A percentile compares a stretch with the other conserved stretches of the same genome.
Conservation (phyloP, 2,113 vertebrate genomes). For the Cyanoderma ruficeps region DNA sequence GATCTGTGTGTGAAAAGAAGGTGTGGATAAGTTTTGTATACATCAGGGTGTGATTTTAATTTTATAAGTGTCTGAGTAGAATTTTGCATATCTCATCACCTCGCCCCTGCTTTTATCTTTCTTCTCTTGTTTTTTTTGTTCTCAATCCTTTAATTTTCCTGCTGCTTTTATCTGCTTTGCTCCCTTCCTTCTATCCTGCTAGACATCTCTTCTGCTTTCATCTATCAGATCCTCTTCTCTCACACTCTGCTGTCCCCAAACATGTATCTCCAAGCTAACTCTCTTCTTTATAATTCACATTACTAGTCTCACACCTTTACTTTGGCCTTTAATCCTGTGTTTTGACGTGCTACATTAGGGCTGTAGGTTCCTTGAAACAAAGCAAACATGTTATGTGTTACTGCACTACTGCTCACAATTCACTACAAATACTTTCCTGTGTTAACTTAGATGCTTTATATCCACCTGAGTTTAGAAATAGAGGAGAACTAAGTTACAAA, state of each 20-base stretch:
- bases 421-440: neutral
- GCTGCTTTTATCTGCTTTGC: constrained; percentile 36
- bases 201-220: constrained; percentile 17
- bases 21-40: constrained; percentile 39
- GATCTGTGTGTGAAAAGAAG: neutral
- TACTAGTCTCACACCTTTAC: neutral
- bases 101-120: constrained; percentile 53
- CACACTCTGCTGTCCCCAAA: neutral
- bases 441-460: neutral
- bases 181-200: constrained; percentile 23
- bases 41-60: constrained; percentile 54
- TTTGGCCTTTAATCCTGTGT: neutral
- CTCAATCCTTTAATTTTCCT: constrained; percentile 43
- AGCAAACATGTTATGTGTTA: neutral
- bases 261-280: neutral
- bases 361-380: neutral
- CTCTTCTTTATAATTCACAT: neutral
- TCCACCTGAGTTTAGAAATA: neutral
- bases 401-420: neutral
- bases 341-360: neutral
- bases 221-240: neutral
- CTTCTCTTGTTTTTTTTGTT: constrained; percentile 40
- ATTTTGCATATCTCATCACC: constrained; percentile 56
- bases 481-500: neutral
- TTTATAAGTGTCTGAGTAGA: constrained; percentile 40